phyloP scores from a whole-genome alignment of 2,113 vertebrate genomes.

The Pimephales promelas region DNA sequence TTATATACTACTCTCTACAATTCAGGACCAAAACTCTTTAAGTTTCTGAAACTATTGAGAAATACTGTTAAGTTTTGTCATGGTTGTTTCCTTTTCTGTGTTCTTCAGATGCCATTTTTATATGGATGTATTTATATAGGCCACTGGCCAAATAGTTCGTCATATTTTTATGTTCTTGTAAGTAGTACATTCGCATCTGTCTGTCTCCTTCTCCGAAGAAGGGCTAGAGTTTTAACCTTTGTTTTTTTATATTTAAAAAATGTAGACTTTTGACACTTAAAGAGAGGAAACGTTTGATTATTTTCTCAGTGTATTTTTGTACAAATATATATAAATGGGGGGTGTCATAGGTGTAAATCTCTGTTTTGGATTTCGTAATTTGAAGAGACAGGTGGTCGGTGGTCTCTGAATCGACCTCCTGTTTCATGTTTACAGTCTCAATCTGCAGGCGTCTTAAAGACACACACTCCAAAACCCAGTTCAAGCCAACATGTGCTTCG shows the following conservation, averaged over 20 bases:
- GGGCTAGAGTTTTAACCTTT: slow-evolving; percentile 98
- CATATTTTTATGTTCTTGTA: slow-evolving; percentile 67
- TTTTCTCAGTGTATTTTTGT: slow-evolving; percentile 99
- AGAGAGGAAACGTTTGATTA: slow-evolving; percentile 99
- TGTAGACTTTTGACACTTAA: slow-evolving; percentile 99
- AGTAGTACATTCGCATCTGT: slow-evolving; percentile 79
- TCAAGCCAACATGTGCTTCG: slow-evolving; percentile 65
- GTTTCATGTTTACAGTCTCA: slow-evolving; percentile 95
- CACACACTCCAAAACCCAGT: slow-evolving; percentile 77
- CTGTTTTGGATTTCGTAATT: slow-evolving; percentile 94
- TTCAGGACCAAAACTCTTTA: slow-evolving; percentile 98
- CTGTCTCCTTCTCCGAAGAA: slow-evolving; percentile 97
- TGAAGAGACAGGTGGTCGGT: slow-evolving; percentile 89
- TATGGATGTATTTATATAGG: slow-evolving; percentile 98
- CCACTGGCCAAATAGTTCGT: slow-evolving; percentile 89
- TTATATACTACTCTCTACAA: slow-evolving; percentile 79
- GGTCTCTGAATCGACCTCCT: slow-evolving; percentile 89
- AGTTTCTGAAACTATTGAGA: slow-evolving; percentile 81
- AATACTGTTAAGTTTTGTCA: slow-evolving; percentile 84
- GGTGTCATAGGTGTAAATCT: slow-evolving; percentile 86
- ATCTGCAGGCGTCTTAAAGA: slow-evolving; percentile 98
- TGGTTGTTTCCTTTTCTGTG: slow-evolving; percentile 87
- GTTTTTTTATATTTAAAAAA: slow-evolving; percentile 99
- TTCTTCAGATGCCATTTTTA: slow-evolving; percentile 97
- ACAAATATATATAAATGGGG: slow-evolving; percentile 98